Evolutionary conservation across 2,888 invertebrate species (phyloP).

Genomic region (Noctua pronuba): DNA sequence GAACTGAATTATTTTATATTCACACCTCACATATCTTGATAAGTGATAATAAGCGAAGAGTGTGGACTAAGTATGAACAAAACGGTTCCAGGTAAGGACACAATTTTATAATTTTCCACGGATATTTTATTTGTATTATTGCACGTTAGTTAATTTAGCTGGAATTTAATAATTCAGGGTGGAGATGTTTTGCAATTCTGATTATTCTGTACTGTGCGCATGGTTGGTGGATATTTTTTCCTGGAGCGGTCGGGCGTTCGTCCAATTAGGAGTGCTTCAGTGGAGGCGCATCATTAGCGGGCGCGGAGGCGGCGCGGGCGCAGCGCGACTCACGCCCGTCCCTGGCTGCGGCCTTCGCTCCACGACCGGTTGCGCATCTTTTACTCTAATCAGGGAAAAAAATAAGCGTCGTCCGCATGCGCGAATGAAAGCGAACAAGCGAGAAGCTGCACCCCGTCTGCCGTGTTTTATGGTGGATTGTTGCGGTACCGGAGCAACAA

Average conservation of each 20-base stretch:
- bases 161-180: constrained; percentile 78
- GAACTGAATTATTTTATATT: constrained; percentile 79
- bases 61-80: constrained; percentile 73
- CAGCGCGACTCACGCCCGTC: constrained; percentile 76
- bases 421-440: constrained; percentile 87
- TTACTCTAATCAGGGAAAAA: constrained; percentile 89
- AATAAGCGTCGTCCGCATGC: constrained; percentile 83
- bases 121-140: constrained; percentile 39
- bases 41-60: constrained; percentile 73
- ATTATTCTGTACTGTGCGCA: constrained; percentile 80
- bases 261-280: constrained; percentile 88
- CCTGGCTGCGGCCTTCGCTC: constrained; percentile 86
- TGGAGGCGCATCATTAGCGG: constrained; percentile 87
- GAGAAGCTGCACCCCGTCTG: constrained; percentile 80
- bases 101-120: constrained; percentile 66
- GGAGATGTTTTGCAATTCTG: constrained; percentile 70
- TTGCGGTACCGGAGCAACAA: constrained; percentile 80
- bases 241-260: constrained; percentile 78
- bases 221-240: constrained; percentile 82
- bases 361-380: constrained; percentile 89
- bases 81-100: constrained; percentile 78
- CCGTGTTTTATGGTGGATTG: constrained; percentile 86
- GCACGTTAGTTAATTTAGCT: constrained; percentile 72
- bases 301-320: constrained; percentile 71
- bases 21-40: constrained; percentile 83